Evolutionary conservation across 2,888 invertebrate genomes (phyloP), one percentile per base, ranked within the genome.

Genomic region (Clusia tigrina): DNA sequence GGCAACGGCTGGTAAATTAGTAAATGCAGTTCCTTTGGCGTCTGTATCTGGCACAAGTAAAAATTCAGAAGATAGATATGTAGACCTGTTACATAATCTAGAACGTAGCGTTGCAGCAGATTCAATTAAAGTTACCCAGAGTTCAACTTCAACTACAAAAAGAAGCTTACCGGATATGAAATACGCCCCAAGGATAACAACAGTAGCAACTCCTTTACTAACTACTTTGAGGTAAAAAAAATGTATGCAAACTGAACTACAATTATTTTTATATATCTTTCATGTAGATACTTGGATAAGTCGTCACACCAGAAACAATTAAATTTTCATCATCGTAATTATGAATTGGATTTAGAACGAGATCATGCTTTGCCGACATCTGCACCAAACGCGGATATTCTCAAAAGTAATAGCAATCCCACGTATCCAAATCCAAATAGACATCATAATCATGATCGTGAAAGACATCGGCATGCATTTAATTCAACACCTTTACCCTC

Each of bases 311-410:
- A 83, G 24, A 80, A 81, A 48, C 77, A 79, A 67, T 71, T 75
- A 18, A 79, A 77, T 66, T 71, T 78, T 38, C 84, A 85, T 60
- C 84, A 83, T 67, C 76, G 82, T 23, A 84, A 81, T 59, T 91
- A 91, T 85, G 91, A 91, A 76, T 85, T 87, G 54, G 91, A 91
- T 80, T 78, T 91, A 81, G 91, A 91, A 82, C 85, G 89, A 70
- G 91, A 91, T 82, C 91, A 91, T 82, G 90, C 88, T 52, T 80
- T 91, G 77, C 91, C 91, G 18, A 91, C 91, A 68, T 90, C 90
- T 63, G 91, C 91, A 60, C 91, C 91, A 64, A 90, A 90, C 74
- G 91, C 91, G n/a, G 91, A 91, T 82, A 90, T 91, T 73, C 86
- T 91, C 78, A 90, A 91, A 84, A 90, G 91, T 78, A 90, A 91